A percentile compares a stretch with the other conserved stretches of the same genome.
Conservation (phyloP, 2,797 vertebrate genomes). For the Parauchenoglanis punctatus region DNA sequence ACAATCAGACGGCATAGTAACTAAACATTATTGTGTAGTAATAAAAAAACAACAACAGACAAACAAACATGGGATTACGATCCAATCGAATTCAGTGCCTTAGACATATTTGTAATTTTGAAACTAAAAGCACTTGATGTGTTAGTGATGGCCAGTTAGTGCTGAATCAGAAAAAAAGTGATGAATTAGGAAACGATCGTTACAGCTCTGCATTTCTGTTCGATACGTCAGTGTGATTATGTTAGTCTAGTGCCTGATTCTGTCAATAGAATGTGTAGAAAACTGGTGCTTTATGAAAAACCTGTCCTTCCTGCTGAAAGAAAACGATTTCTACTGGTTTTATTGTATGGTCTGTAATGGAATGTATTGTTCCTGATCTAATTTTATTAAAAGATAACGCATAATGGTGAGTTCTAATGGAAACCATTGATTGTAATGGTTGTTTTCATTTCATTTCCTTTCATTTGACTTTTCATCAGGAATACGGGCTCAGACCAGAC, state of each 20-base stretch:
- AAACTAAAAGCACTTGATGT: not conserved
- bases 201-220: not conserved
- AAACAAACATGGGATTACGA: not conserved
- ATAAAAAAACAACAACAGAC: not conserved
- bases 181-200: not conserved
- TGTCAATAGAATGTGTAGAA: not conserved
- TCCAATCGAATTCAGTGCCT: constrained; percentile 8
- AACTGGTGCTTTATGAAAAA: not conserved
- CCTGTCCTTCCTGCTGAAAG: not conserved
- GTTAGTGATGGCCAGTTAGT: not conserved
- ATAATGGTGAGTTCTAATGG: not conserved
- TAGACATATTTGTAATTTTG: not conserved
- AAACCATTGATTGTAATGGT: not conserved
- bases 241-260: not conserved
- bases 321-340: not conserved
- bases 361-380: not conserved
- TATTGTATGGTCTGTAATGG: not conserved
- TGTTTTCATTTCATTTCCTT: not conserved
- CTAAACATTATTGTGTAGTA: not conserved
- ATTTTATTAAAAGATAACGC: not conserved
- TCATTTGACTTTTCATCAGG: not conserved
- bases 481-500: not conserved
- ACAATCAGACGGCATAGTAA: not conserved
- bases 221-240: not conserved
- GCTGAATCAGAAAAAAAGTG: not conserved